Base-by-base conservation (phyloP, 2,888 invertebrate species). In the Ophioninae sp. region DNA sequence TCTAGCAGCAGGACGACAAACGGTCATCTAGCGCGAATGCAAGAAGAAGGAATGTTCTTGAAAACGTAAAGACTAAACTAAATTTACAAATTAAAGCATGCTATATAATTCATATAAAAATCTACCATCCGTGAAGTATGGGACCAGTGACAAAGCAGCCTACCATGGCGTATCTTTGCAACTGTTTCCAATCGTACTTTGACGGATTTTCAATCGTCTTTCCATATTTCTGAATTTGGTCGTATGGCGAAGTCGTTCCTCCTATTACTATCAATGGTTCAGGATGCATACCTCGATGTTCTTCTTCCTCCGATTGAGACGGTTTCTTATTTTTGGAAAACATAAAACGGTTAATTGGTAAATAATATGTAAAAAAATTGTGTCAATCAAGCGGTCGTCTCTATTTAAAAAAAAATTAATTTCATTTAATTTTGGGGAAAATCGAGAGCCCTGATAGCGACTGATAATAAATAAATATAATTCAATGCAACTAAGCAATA, bases 121-220 rank as follows among this genome's bases (percentile, higher is more conserved):
- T 88, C 83, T 87, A 92, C 91, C 91, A 91, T 88, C 88, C 87
- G 80, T 91, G 91, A 71, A 92, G 86, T 37, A 91, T 84, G 67
- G 91, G 91, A 73, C 91, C 92, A 20, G 91, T 89, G 69, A 92
- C 84, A 72, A 89, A 86, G 73, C 90, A 91, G 20, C 91, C 91
- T 77, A 89, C 91, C 65, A 90, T 87, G 6, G 91, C 89, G 80
- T 89, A 91, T 90, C 91, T 87, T 83, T 89, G 89, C 44, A 91
- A 87, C 71, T 90, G 91, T 17, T 89, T 82, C 90, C 89, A 90
- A 84, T 91, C 89, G 76, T 91, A 91, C 83, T 86, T 81, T 59
- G 83, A 69, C 30, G 64, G 51, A 30, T 82, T 74, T 22, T 59
- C 10, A 63, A 10, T 85, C 58, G 71, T 87, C 61, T 72, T 80